phyloP scores from a whole-genome alignment of 2,888 invertebrate genomes.

The Trachelus tabidus region DNA sequence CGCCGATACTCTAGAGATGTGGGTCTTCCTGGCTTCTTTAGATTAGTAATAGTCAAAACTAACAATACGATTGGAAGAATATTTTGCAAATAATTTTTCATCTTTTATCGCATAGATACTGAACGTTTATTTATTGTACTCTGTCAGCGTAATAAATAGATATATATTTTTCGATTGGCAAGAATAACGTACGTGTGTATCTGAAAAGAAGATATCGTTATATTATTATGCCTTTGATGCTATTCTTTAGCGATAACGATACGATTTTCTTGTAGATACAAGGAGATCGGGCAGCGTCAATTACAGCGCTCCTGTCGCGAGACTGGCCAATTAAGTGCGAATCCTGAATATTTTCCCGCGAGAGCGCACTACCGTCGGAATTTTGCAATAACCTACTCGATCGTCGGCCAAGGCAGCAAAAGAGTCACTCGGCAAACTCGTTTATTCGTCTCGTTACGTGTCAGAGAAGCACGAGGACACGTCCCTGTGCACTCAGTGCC shows the following conservation, averaged over 20 bases:
- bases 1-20: neutral
- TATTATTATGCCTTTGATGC: neutral
- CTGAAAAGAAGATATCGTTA: neutral
- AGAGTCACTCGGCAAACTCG: neutral
- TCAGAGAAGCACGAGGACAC: neutral
- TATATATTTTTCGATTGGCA: neutral
- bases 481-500: neutral
- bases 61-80: neutral
- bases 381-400: constrained; percentile 13
- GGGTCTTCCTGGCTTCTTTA: neutral
- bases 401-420: neutral
- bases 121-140: neutral
- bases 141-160: neutral
- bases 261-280: neutral
- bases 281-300: constrained; percentile 2
- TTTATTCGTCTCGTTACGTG: neutral
- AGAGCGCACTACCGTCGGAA: constrained; percentile 11
- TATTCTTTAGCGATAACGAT: neutral
- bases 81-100: neutral
- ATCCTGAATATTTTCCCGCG: constrained; percentile 12
- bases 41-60: neutral
- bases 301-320: constrained; percentile 18
- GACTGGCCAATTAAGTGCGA: constrained; percentile 19
- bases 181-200: neutral
- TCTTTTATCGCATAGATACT: neutral